Evolutionary conservation across 2,113 vertebrate genomes (phyloP).

Genomic region (Pimephales promelas): DNA sequence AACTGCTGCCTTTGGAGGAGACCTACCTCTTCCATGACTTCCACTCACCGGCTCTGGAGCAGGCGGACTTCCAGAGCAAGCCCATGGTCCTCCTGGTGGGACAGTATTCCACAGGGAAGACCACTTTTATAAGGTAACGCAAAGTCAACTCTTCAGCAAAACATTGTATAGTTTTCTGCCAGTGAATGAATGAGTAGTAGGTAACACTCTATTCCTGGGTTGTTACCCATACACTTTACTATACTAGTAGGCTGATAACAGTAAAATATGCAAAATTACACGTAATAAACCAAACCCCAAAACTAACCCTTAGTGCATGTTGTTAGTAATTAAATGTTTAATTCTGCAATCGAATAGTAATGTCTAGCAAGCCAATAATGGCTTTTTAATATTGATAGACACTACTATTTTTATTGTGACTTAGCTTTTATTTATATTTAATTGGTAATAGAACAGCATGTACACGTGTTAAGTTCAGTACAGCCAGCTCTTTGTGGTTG

Average conservation of each 20-base stretch:
- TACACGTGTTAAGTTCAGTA: constrained; percentile 3
- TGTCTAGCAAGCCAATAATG: not conserved
- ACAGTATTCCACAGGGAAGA: constrained; percentile 82
- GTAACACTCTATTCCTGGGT: too few species aligned
- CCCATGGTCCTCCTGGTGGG: constrained; percentile 82
- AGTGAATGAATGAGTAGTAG: too few species aligned
- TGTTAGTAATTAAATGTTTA: too few species aligned
- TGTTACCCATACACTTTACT: too few species aligned
- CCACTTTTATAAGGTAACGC: constrained; percentile 79
- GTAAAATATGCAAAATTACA: too few species aligned
- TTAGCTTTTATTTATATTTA: not conserved
- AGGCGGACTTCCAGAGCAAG: constrained; percentile 81
- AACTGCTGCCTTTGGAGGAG: constrained; percentile 79
- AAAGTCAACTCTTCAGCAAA: not conserved
- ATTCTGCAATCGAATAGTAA: not conserved
- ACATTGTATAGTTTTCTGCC: not conserved
- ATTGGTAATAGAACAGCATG: not conserved
- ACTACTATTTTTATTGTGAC: not conserved
- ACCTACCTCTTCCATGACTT: constrained; percentile 81
- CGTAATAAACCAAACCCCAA: too few species aligned
- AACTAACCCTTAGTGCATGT: too few species aligned
- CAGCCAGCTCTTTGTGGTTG: constrained; percentile 39
- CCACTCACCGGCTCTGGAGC: constrained; percentile 79
- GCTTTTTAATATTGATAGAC: not conserved
- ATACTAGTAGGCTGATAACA: too few species aligned